These are phyloP conservation scores for Rhagium mordax DNA, from an alignment of 2,888 invertebrate species.

Conservation along the genomic window DNA sequence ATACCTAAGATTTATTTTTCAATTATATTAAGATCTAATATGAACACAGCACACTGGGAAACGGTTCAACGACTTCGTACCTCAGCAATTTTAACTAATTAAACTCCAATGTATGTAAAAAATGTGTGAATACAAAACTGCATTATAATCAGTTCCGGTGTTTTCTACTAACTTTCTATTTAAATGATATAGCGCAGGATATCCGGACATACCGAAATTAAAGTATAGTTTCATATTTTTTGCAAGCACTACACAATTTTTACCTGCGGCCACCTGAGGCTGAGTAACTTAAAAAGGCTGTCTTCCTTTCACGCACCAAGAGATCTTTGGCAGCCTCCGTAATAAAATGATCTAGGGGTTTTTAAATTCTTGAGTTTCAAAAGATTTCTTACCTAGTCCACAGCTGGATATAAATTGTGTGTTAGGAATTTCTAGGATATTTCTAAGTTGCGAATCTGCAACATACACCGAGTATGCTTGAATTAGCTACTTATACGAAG, in stretches of 20 bases:
- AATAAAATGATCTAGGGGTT: neutral
- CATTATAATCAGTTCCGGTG: slow-evolving; percentile 32
- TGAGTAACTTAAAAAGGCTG: slow-evolving; percentile 14
- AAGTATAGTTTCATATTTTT: slow-evolving; percentile 17
- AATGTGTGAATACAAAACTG: slow-evolving; percentile 10
- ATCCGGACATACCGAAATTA: slow-evolving; percentile 25
- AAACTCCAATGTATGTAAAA: neutral
- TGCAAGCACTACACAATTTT: slow-evolving; percentile 17
- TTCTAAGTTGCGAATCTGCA: neutral
- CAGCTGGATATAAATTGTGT: slow-evolving; percentile 14
- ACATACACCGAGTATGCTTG: neutral
- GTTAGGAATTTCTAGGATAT: neutral
- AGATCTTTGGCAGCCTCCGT: slow-evolving; percentile 10
- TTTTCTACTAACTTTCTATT: slow-evolving; percentile 25
- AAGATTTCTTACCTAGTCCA: slow-evolving; percentile 12
- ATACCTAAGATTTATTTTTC: neutral
- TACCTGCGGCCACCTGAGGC: slow-evolving; percentile 27
- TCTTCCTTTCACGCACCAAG: slow-evolving; percentile 11
- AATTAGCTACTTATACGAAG: too few species aligned
- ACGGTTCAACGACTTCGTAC: slow-evolving; percentile 11
- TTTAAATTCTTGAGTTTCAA: slow-evolving; percentile 5
- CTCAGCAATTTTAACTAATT: slow-evolving; percentile 20
- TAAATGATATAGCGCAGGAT: slow-evolving; percentile 24
- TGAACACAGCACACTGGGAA: neutral
- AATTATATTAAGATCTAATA: too few species aligned